Evolutionary conservation across 2,113 vertebrate genomes (phyloP), one percentile per base, ranked within the genome.

Genomic region (Nothobranchius kuhntae): DNA sequence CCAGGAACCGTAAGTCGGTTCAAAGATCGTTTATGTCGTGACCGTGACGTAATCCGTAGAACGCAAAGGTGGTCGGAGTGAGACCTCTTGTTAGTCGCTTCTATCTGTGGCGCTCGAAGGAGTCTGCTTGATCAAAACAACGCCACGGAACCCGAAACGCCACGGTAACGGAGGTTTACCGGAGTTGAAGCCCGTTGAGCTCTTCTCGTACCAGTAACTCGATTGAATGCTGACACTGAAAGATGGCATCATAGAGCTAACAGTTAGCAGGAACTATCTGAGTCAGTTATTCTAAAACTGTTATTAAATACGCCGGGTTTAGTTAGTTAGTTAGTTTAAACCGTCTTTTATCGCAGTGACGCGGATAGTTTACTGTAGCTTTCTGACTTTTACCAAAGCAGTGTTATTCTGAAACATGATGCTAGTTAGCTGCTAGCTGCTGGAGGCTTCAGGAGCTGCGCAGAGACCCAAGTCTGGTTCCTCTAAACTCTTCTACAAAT

Each of bases 21-120:
- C 38, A 58, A 24, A 44, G 38, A 58, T 58, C 55, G 55, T 58
- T 7, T 42, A 3, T 58, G 30, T 30, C 30, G 30, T 4, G 30
- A 30, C 30, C 4, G 30, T 30, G 30, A 30, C 30, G 30, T 30
- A 30, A 30, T 30, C 30, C 1, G 30, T 1, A 30, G 30, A 4
- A 30, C 30, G 21, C 4, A 30, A 30, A 30, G 30, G 30, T 30
- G 30, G 44, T 71, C 71, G 9, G 71, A 80, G 77, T 78, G 77
- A 80, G 62, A 1, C 3, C 6, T 15, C 62, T 0, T 17, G 17
- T 10, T 12, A 1, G n/a, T 44, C 3, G 13, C 5, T 17, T 24
- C 12, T 6, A 2, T 53, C 35, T 17, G 42, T 75, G 21, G 44
- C 17, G 2, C 65, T 60, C 51, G 6, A 44, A 24, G 21, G 21